Percentiles rank a stretch among this genome's conserved stretches.
phyloP scores from a whole-genome alignment of 1,140 invertebrate genomes.

The Euura lappo region DNA sequence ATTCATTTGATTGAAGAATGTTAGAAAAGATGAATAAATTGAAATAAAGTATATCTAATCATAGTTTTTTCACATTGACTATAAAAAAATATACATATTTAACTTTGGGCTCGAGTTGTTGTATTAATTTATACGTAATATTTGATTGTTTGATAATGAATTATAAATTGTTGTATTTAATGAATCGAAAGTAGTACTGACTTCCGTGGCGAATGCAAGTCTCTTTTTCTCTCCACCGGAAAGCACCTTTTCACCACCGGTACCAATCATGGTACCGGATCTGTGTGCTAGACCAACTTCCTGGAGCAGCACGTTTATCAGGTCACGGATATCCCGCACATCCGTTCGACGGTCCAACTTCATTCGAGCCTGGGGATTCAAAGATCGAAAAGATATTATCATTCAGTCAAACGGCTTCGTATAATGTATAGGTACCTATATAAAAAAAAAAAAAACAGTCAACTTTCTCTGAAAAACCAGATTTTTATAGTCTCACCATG shows the following conservation, averaged over 20 bases:
- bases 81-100: too few relatives aligned
- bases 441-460: background rate
- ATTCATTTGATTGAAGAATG: too few relatives aligned
- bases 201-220: conserved; percentile 92
- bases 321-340: conserved; percentile 63
- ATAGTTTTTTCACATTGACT: too few relatives aligned
- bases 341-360: conserved; percentile 75
- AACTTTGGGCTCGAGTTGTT: too few relatives aligned
- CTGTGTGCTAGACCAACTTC: conserved; percentile 78
- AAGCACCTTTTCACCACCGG: conserved; percentile 77
- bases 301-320: conserved; percentile 73
- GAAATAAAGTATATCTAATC: too few relatives aligned
- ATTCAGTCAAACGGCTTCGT: too few relatives aligned
- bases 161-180: too few relatives aligned
- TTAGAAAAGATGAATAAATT: too few relatives aligned
- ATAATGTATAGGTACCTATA: too few relatives aligned
- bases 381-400: background rate
- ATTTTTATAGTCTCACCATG: conserved; percentile 68
- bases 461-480: background rate
- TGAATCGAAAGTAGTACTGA: conserved; percentile 42
- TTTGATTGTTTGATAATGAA: too few relatives aligned
- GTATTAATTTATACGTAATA: too few relatives aligned
- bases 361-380: conserved; percentile 71
- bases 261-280: conserved; percentile 78
- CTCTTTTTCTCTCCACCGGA: conserved; percentile 95